These are phyloP conservation scores for Phataginus tetradactyla DNA, from an alignment of 2,797 vertebrate genomes.

Conservation along the genomic window DNA sequence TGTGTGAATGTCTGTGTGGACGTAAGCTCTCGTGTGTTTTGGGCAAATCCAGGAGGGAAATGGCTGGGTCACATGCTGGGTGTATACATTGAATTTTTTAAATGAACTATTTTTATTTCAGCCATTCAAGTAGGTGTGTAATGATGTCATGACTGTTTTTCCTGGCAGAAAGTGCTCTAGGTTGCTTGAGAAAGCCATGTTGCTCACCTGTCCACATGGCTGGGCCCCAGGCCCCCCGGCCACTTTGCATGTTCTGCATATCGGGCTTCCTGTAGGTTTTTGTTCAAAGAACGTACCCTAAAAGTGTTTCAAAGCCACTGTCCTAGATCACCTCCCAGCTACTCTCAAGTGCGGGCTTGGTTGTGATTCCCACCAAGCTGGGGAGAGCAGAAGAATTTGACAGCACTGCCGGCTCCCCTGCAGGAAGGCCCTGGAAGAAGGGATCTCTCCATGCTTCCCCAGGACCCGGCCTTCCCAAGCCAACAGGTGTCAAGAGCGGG, in stretches of 20 bases:
- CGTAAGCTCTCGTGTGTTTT: not conserved
- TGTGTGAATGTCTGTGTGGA: not conserved
- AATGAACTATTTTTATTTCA: not conserved
- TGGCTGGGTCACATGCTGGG: not conserved
- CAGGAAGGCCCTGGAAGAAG: not conserved
- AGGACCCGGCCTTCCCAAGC: not conserved
- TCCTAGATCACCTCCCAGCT: not conserved
- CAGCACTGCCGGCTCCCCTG: fast-evolving
- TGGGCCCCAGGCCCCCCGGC: too few species aligned
- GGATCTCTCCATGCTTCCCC: not conserved
- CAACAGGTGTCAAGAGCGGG: too few species aligned
- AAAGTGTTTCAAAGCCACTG: not conserved
- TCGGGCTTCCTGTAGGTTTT: not conserved
- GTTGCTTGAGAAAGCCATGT: not conserved
- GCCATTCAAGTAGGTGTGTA: too few species aligned
- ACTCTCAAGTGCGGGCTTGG: not conserved
- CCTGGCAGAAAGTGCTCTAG: not conserved
- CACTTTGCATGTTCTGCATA: not conserved
- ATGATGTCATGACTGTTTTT: not conserved
- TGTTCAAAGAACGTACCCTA: too few species aligned
- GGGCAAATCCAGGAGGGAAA: not conserved
- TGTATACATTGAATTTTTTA: not conserved
- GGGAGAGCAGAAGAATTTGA: too few species aligned
- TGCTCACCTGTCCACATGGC: too few species aligned
- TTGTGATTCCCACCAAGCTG: not conserved